Percentiles rank a stretch among this genome's conserved stretches.
Evolutionary conservation across 1,140 invertebrate species (phyloP).

Genomic region (Chrysoperla carnea): DNA sequence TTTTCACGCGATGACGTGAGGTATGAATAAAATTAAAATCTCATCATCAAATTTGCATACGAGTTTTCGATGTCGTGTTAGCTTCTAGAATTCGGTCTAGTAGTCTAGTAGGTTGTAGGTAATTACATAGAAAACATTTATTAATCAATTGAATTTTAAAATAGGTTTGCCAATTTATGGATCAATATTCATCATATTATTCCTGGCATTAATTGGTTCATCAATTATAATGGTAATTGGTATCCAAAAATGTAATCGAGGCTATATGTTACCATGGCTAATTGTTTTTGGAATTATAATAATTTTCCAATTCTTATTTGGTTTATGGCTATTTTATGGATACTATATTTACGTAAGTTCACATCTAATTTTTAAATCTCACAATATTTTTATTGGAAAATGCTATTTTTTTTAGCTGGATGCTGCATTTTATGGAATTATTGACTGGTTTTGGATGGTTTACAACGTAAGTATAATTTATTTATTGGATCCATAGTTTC

Average conservation of each 20-base stretch:
- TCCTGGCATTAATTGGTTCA: conserved; percentile 43
- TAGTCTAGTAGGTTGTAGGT: too few relatives aligned
- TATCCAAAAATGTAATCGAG: conserved; percentile 45
- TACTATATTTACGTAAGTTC: conserved; percentile 78
- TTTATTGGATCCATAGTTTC: neutral
- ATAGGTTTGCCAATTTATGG: conserved; percentile 60
- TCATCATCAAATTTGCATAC: too few relatives aligned
- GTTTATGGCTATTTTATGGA: conserved; percentile 64
- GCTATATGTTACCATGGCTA: conserved; percentile 69
- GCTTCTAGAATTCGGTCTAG: too few relatives aligned
- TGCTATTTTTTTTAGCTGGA: conserved; percentile 43
- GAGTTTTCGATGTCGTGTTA: too few relatives aligned
- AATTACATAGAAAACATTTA: too few relatives aligned
- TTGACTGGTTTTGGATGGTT: conserved; percentile 61
- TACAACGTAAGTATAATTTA: conserved; percentile 56
- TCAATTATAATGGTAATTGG: conserved; percentile 44
- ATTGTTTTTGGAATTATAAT: conserved; percentile 46
- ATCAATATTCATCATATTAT: conserved; percentile 50
- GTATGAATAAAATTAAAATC: too few relatives aligned
- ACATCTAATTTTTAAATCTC: conserved; percentile 1
- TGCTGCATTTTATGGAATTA: conserved; percentile 50
- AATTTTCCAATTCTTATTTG: conserved; percentile 59
- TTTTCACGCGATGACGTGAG: too few relatives aligned
- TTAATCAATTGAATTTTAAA: too few relatives aligned
- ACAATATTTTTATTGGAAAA: conserved; percentile 3